These are phyloP conservation scores for Bombyx mori DNA, from an alignment of 1,140 invertebrate genomes.

Conservation along the genomic window ASM3026992v2 NC_085107.1:10153501-10154000, in stretches of 20 bases:
- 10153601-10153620: conserved; percentile 9
- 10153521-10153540: conserved; percentile 48
- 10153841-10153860: conserved; percentile 15
- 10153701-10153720: conserved; percentile 5
- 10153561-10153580: conserved; percentile 8
- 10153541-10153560: conserved; percentile 14
- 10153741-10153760: conserved; percentile 21
- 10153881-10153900: conserved; percentile 21
- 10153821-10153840: conserved; percentile 27
- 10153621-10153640: not conserved
- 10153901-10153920: conserved; percentile 5
- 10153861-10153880: conserved; percentile 19
- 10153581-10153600: conserved; percentile 16
- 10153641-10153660: conserved; percentile 8
- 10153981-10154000: no score
- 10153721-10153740: conserved; percentile 17
- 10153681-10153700: not conserved
- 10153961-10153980: not conserved
- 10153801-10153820: conserved; percentile 52
- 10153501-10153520: not conserved
- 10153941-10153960: not conserved
- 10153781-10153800: conserved; percentile 44
- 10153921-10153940: not conserved
- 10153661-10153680: conserved; percentile 14
- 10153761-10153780: conserved; percentile 42